Conservation (phyloP, 2,888 invertebrate species). For the Deroplatys truncata region DNA sequence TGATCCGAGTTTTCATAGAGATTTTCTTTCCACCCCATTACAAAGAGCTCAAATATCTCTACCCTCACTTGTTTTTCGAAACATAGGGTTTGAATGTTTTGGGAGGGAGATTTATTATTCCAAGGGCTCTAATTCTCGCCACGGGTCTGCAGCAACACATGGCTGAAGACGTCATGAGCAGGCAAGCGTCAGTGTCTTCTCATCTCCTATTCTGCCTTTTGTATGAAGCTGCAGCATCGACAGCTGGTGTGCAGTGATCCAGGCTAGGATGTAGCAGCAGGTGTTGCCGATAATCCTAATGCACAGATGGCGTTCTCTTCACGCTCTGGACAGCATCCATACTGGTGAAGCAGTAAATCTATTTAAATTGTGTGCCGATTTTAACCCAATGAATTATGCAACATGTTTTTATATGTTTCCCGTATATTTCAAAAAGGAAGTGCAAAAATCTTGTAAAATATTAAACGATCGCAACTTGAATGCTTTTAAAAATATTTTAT, state of each 20-base stretch:
- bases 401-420: not conserved
- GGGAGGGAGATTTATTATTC: not conserved
- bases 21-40: not conserved
- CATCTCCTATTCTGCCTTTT: not conserved
- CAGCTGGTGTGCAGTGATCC: not conserved
- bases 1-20: no score
- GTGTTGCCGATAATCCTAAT: constrained; percentile 8
- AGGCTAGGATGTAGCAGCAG: not conserved
- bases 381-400: not conserved
- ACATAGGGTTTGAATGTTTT: not conserved
- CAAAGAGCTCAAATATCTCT: not conserved
- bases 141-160: not conserved
- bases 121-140: not conserved
- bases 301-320: not conserved
- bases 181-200: not conserved
- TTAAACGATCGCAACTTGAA: no score
- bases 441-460: no score
- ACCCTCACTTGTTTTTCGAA: not conserved
- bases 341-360: not conserved
- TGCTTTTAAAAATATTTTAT: no score
- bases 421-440: no score
- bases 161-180: not conserved
- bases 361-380: not conserved
- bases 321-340: not conserved
- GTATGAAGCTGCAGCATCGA: not conserved